These are phyloP conservation scores for Drosophila suboccidentalis DNA, from an alignment of 2,888 invertebrate genomes.

Conservation along the genomic window DNA sequence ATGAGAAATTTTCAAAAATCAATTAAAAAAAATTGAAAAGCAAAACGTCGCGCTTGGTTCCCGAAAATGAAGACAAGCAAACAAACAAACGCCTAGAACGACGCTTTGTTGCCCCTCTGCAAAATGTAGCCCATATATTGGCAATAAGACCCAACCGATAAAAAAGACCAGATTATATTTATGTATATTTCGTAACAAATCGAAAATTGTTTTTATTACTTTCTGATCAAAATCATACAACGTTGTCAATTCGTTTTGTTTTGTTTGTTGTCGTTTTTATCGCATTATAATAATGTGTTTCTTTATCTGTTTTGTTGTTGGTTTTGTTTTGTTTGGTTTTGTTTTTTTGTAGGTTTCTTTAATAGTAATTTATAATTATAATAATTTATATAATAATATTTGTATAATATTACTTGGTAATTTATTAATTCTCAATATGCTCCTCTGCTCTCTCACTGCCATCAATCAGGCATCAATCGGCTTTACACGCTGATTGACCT, in stretches of 20 bases:
- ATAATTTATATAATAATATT: constrained; percentile 80
- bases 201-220: constrained; percentile 81
- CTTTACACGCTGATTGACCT: constrained; percentile 38
- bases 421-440: constrained; percentile 74
- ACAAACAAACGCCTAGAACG: no score
- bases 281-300: constrained; percentile 64
- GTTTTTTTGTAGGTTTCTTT: constrained; percentile 60
- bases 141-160: not conserved
- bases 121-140: no score
- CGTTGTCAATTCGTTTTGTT: constrained; percentile 84
- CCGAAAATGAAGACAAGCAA: no score
- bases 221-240: constrained; percentile 86
- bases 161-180: constrained; percentile 44
- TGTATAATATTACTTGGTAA: constrained; percentile 82
- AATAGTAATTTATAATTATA: constrained; percentile 79
- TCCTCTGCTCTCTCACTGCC: constrained; percentile 21
- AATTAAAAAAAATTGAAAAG: no score
- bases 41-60: no score
- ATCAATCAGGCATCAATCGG: constrained; percentile 31
- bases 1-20: no score
- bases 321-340: constrained; percentile 36
- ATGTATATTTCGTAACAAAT: constrained; percentile 80
- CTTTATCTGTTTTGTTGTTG: constrained; percentile 68
- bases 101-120: no score
- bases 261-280: constrained; percentile 37